Evolutionary conservation across 1,140 invertebrate genomes (phyloP), one percentile per base, ranked within the genome.

Genomic region (Drosophila elegans): DNA sequence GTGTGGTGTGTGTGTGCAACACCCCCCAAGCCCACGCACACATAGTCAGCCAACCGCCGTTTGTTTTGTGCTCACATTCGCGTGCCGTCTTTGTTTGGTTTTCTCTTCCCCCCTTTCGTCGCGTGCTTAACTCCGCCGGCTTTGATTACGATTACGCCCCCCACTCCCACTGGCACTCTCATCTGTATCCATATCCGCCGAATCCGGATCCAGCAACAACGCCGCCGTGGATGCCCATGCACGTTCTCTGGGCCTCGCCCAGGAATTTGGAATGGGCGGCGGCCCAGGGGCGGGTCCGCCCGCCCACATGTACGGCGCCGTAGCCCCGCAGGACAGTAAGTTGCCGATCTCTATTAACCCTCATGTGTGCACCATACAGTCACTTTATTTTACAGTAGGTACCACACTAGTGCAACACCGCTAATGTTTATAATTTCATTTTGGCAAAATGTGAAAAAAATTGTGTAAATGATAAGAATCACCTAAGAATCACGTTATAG

Each of bases 241-340:
- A 72, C 80, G 91, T 54, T 63, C 80, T 69, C 85, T 92, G 85
- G 91, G 88, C 67, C 79, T 91, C 66, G 83, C 91, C 88, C 91
- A 92, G 88, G 91, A 92, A 78, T 92, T 91, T 78, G 91, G 91
- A 78, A 93, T 93, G 93, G 92, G 92, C 73, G 91, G 92, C 71
- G 93, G 92, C 72, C 79, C 93, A 61, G 85, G 92, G 44, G 69
- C 74, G 45, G 81, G 78, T 41, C 81, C 90, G 54, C 74, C 85
- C 12, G 79, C 86, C 44, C 92, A 93, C 74, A 80, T 93, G 79
- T 93, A 93, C 74, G 81, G 91, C 27, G 75, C 80, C 67, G 85
- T 92, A 73, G 73, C 91, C 55, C 81, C 92, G 46, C 92, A 93
- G 85, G 93, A 93, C 78, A 92, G 93, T 93, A 88, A 91, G 88